Percentiles rank a stretch among this genome's conserved stretches.
phyloP scores from a whole-genome alignment of 1,140 invertebrate genomes.

The Paracyclopina nana region DNA sequence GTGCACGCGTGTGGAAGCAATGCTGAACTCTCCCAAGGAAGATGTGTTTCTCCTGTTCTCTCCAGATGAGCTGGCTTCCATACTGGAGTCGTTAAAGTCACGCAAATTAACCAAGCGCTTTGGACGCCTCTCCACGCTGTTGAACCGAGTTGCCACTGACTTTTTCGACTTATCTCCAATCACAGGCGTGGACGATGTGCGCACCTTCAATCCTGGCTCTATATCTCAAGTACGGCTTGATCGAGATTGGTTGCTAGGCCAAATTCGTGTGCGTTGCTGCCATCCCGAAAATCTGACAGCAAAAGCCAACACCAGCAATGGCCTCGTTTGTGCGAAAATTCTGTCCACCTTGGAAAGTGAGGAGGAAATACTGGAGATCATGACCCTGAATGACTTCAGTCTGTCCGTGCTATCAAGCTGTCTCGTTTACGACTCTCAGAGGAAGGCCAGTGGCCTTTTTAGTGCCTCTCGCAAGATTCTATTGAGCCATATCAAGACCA shows the following conservation, averaged over 20 bases:
- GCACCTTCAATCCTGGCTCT: constrained; percentile 3
- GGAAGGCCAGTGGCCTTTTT: too few species aligned
- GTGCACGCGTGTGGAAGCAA: neutral
- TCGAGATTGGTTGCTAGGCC: constrained; percentile 9
- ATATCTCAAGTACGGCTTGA: neutral
- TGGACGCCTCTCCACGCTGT: constrained; percentile 2
- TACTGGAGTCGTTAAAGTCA: neutral
- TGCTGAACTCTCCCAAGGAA: neutral
- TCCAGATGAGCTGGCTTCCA: neutral
- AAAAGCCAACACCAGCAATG: neutral
- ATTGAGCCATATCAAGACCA: too few species aligned
- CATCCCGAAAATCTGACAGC: neutral
- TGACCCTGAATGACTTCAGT: neutral
- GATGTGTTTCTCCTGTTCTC: neutral
- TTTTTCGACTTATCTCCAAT: constrained; percentile 9
- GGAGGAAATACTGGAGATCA: neutral
- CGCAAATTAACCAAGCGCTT: neutral
- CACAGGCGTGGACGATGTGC: neutral
- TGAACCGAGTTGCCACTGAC: neutral
- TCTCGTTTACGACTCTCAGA: too few species aligned
- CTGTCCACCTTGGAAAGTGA: neutral
- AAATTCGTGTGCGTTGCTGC: neutral
- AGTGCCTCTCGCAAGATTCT: too few species aligned
- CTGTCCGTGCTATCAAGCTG: neutral
- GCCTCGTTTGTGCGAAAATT: neutral